Percentiles rank a stretch among this genome's conserved stretches.
Evolutionary conservation across 2,797 vertebrate genomes (phyloP).

Genomic region (Acanthiza pusilla): DNA sequence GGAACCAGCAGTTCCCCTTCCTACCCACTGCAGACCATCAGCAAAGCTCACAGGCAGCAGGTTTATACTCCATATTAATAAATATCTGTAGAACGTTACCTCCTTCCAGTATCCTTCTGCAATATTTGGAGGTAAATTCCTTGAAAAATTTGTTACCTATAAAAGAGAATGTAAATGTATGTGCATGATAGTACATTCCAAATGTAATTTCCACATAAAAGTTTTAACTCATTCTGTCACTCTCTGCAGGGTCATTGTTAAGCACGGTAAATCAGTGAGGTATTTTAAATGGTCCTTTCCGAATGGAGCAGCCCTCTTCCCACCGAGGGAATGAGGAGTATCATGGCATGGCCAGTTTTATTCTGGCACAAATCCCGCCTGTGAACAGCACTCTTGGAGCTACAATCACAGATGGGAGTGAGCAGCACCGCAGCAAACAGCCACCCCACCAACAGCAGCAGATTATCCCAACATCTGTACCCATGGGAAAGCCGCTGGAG

Average conservation of each 20-base stretch:
- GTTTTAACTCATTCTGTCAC: not conserved
- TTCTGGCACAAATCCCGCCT: not conserved
- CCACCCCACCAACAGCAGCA: not conserved
- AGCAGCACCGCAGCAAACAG: not conserved
- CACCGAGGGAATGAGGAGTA: not conserved
- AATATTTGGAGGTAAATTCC: not conserved
- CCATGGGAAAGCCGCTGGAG: not conserved
- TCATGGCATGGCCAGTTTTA: not conserved
- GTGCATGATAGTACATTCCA: not conserved
- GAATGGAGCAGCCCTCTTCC: not conserved
- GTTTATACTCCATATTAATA: not conserved
- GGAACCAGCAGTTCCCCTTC: not conserved
- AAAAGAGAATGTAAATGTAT: not conserved
- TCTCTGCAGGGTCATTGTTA: not conserved
- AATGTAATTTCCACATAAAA: not conserved
- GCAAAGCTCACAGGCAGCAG: not conserved
- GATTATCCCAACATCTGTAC: not conserved
- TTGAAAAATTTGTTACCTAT: not conserved
- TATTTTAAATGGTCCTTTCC: not conserved
- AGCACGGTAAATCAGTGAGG: not conserved
- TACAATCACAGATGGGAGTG: not conserved
- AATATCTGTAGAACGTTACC: not conserved
- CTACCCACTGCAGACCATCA: not conserved
- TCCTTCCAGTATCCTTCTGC: not conserved
- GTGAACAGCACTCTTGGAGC: not conserved